Conservation (phyloP, 2,113 vertebrate genomes). For the Ailuropoda melanoleuca region DNA sequence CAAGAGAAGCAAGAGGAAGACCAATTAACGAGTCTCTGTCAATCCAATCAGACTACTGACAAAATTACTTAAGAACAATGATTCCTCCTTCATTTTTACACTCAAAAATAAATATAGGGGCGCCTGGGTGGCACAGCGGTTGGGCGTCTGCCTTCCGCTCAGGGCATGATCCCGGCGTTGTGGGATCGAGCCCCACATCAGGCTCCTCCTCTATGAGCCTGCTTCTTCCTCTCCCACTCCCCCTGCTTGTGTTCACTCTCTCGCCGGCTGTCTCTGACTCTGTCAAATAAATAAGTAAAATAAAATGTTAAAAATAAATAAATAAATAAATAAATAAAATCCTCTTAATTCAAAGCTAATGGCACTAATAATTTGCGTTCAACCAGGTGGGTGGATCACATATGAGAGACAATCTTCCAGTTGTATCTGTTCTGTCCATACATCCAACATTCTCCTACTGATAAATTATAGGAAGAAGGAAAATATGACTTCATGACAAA, state of each 20-base stretch:
- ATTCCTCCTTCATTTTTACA: not conserved
- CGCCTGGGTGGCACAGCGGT: too few species aligned
- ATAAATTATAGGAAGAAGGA: not conserved
- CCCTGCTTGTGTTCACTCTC: too few species aligned
- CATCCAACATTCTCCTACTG: not conserved
- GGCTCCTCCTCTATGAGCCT: too few species aligned
- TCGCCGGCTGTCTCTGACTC: too few species aligned
- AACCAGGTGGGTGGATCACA: not conserved
- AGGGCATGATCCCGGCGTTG: too few species aligned
- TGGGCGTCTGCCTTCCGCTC: too few species aligned
- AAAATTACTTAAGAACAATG: not conserved
- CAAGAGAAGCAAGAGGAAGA: not conserved
- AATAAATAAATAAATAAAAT: not conserved
- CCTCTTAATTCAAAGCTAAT: not conserved
- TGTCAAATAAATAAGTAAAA: too few species aligned
- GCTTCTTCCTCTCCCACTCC: too few species aligned
- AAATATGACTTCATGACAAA: not conserved
- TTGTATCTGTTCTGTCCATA: not conserved
- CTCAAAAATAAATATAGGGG: not conserved
- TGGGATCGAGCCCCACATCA: too few species aligned
- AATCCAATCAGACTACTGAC: not conserved
- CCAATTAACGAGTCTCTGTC: not conserved
- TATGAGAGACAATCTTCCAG: not conserved
- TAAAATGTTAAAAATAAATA: too few species aligned
- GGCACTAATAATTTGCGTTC: not conserved